Conservation (phyloP, 2,113 vertebrate species). For the Caranx melampygus region DNA sequence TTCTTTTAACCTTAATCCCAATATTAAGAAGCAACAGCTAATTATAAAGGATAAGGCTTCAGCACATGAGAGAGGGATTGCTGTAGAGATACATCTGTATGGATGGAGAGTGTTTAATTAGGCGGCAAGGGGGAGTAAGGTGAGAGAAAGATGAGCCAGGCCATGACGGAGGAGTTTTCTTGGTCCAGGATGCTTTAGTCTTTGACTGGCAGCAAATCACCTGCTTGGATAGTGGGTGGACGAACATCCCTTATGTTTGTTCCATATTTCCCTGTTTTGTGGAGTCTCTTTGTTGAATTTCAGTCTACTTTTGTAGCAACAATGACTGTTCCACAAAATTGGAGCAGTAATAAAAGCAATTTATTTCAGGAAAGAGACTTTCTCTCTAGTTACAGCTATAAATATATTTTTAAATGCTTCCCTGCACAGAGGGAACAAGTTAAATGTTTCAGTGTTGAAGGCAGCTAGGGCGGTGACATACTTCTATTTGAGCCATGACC, state of each 20-base stretch:
- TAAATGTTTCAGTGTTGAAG: constrained; percentile 41
- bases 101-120: constrained; percentile 71
- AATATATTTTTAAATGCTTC: constrained; percentile 12
- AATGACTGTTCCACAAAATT: constrained; percentile 4
- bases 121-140: constrained; percentile 12
- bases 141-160: constrained; percentile 8
- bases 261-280: neutral
- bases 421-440: constrained; percentile 21
- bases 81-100: constrained; percentile 40
- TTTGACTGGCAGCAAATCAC: constrained; percentile 46
- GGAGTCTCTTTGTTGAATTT: neutral
- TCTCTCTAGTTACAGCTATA: constrained; percentile 4
- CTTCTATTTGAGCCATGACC: constrained; percentile 68
- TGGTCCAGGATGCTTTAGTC: constrained; percentile 15
- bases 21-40: constrained; percentile 58
- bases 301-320: neutral
- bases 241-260: neutral
- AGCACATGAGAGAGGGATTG: constrained; percentile 58
- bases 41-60: constrained; percentile 67
- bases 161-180: constrained; percentile 35
- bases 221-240: neutral
- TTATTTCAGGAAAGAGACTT: neutral
- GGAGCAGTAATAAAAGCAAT: constrained; percentile 13
- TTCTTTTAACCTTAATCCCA: constrained; percentile 39
- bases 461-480: constrained; percentile 19